These are phyloP conservation scores for Dicyrtoma fusca DNA, from an alignment of 2,888 invertebrate species.

Conservation along the genomic window DNA sequence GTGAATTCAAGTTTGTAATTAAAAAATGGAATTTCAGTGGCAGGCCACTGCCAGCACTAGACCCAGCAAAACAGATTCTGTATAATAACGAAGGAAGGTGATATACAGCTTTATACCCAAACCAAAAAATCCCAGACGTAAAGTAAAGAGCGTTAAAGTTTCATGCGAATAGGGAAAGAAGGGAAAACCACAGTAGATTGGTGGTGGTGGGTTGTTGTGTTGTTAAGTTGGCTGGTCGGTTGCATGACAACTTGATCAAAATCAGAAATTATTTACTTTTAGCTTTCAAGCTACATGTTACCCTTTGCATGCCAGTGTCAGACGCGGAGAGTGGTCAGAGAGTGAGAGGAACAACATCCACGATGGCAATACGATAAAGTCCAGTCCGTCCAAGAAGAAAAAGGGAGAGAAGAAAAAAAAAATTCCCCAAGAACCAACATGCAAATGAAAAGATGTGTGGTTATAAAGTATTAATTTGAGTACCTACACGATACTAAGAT, in stretches of 20 bases:
- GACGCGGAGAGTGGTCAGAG: background rate
- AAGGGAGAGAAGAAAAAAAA: background rate
- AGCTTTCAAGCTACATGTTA: constrained; percentile 10
- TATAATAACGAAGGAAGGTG: too few species aligned
- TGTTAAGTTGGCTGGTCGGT: background rate
- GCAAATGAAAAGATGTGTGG: constrained; percentile 15
- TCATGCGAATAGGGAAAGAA: background rate
- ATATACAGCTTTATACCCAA: background rate
- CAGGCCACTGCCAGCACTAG: too few species aligned
- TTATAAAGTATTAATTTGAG: background rate
- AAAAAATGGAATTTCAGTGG: too few species aligned
- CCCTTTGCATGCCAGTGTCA: background rate
- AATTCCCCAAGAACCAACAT: background rate
- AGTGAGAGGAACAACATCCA: background rate
- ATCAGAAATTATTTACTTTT: constrained; percentile 5
- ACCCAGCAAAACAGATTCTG: background rate
- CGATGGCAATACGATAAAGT: background rate
- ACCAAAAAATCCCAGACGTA: background rate
- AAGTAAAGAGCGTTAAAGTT: constrained; percentile 7
- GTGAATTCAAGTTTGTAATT: too few species aligned
- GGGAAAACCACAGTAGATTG: too few species aligned
- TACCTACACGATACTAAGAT: constrained; percentile 1
- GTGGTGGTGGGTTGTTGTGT: too few species aligned
- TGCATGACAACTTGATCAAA: constrained; percentile 31
- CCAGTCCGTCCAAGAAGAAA: background rate